These are phyloP conservation scores for Podabrus alpinus DNA, from an alignment of 2,888 invertebrate genomes.

Conservation along the genomic window DNA sequence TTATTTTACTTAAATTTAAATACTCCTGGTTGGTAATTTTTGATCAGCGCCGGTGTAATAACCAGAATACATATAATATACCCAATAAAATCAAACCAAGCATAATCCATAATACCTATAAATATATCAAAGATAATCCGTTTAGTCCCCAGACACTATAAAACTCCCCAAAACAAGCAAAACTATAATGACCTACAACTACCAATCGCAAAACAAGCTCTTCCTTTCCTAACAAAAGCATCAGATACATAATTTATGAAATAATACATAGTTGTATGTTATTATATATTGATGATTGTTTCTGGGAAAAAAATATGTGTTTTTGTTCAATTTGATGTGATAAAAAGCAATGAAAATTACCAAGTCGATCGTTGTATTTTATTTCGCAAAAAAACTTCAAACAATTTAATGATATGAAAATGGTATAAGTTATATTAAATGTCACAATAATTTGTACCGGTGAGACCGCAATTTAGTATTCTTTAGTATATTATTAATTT, in stretches of 20 bases:
- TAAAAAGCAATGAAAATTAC: not conserved
- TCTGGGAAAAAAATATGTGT: slow-evolving; percentile 21
- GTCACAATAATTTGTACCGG: not conserved
- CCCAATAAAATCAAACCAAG: slow-evolving; percentile 27
- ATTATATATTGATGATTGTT: slow-evolving; percentile 22
- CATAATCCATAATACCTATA: slow-evolving; percentile 32
- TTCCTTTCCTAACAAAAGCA: slow-evolving; percentile 27
- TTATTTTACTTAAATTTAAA: too few species aligned
- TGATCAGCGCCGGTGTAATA: too few species aligned
- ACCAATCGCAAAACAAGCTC: slow-evolving; percentile 27
- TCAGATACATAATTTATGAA: slow-evolving; percentile 33
- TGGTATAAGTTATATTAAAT: not conserved
- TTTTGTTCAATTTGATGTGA: not conserved
- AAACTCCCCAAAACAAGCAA: slow-evolving; percentile 33
- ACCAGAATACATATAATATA: not conserved
- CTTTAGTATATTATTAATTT: not conserved
- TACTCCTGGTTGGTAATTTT: slow-evolving; percentile 19
- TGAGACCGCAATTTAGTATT: not conserved
- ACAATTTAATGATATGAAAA: not conserved
- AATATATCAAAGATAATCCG: slow-evolving; percentile 32
- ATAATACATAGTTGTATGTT: slow-evolving; percentile 31
- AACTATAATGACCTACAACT: slow-evolving; percentile 29
- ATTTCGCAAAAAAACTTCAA: not conserved
- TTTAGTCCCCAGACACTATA: slow-evolving; percentile 34
- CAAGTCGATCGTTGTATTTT: not conserved